Base-by-base conservation (phyloP, 1,140 invertebrate species). In the Hycleus phaleratus region DNA sequence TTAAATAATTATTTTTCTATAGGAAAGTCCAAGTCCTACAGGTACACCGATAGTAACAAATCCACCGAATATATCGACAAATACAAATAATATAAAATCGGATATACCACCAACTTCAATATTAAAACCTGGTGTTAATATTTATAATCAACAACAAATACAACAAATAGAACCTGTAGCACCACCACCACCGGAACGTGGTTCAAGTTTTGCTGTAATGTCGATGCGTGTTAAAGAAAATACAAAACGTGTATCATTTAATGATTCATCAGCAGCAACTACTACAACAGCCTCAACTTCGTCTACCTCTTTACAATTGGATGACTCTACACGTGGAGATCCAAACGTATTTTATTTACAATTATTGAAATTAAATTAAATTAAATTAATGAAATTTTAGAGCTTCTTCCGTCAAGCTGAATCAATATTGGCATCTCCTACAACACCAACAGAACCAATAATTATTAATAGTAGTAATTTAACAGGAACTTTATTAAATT, bases 181-280 rank as follows among this genome's bases (percentile, higher is more conserved):
- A 26, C 87, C 87, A 11, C 79, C 84, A 48, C 87, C 87, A 12
- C 87, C 87, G 0, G 85, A 88, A 73, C 80, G 88, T 59, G 88
- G 88, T 43, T 90, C 87, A 3, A 90, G 87, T 51, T 91, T 88
- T 72, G 82, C 87, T 0, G 81, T 89, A 12, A 91, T 91, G 88
- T 87, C 85, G 2, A 82, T 79, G 67, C 71, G 78, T 51, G 72
- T 75, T 51, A 71, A 73, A 61, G 70, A 72, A 48, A 78, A 60
- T 71, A 80, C 76, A 68, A 61, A 79, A 73, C 65, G 72, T 8
- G 72, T 74, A 6, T 72, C 71, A 3, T 74, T 74, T 46, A 68
- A 73, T 56, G 68, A 71, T 47, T 59, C 66, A 1, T 66, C 69
- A n/a, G 38, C 43, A 55, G 45, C 52, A 71, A 56, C 70, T 75